Evolutionary conservation across 2,113 vertebrate genomes (phyloP).

Genomic region (Ranitomeya imitator): DNA sequence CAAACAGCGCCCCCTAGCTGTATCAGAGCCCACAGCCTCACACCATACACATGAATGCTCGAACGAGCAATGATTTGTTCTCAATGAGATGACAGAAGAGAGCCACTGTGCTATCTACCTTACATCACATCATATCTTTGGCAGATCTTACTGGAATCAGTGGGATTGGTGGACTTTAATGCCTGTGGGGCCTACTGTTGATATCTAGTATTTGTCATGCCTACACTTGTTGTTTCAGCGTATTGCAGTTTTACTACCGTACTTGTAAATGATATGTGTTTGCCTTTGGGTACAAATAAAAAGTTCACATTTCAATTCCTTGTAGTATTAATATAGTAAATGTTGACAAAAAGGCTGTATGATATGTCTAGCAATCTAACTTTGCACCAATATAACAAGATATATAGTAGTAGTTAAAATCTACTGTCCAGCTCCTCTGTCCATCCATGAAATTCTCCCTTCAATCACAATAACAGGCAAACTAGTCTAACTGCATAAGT

Average conservation of each 20-base stretch:
- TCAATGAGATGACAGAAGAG: too few species aligned
- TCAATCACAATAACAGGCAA: not conserved
- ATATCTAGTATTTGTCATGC: not conserved
- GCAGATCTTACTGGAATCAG: too few species aligned
- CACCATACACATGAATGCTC: too few species aligned
- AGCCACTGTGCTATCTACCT: too few species aligned
- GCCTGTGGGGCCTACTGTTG: too few species aligned
- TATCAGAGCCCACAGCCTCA: too few species aligned
- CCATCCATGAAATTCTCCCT: not conserved
- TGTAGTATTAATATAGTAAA: not conserved
- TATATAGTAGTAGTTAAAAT: not conserved
- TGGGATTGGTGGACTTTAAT: too few species aligned
- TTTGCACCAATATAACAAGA: too few species aligned
- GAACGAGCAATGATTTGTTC: too few species aligned
- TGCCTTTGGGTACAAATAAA: not conserved
- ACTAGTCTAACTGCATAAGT: not conserved
- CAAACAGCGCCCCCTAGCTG: too few species aligned
- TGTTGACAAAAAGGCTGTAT: not conserved
- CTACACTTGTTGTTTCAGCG: not conserved
- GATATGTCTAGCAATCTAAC: not conserved
- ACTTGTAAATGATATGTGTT: not conserved
- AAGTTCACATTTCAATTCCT: not conserved
- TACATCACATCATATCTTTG: too few species aligned
- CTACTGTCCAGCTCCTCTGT: not conserved
- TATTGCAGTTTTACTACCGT: not conserved